Percentiles rank a stretch among this genome's conserved stretches.
phyloP scores from a whole-genome alignment of 2,113 vertebrate genomes.

The Bombycilla garrulus region DNA sequence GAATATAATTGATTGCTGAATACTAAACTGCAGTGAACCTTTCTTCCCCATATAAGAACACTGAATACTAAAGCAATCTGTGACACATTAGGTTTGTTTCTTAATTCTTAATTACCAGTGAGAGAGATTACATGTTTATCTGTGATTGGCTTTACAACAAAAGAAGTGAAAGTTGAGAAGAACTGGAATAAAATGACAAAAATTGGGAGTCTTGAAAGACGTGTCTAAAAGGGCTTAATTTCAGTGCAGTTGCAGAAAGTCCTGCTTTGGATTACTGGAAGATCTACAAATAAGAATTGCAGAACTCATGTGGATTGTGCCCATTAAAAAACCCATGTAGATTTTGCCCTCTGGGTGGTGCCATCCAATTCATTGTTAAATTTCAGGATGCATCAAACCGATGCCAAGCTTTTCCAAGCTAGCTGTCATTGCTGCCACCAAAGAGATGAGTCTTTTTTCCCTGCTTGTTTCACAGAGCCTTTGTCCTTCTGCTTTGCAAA shows the following conservation, averaged over 20 bases:
- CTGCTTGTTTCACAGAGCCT: not conserved
- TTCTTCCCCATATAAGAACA: not conserved
- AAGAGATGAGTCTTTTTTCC: not conserved
- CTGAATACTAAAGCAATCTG: not conserved
- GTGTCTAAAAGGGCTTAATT: not conserved
- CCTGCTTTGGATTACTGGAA: not conserved
- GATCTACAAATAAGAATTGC: not conserved
- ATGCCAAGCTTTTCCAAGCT: not conserved
- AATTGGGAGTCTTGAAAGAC: not conserved
- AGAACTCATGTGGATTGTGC: not conserved
- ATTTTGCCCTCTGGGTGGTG: not conserved
- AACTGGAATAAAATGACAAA: not conserved
- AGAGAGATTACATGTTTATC: not conserved
- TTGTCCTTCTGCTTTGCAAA: not conserved
- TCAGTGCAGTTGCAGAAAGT: not conserved
- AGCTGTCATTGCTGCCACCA: not conserved
- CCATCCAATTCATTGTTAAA: not conserved
- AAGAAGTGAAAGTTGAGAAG: not conserved
- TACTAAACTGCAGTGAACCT: not conserved
- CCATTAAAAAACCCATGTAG: not conserved
- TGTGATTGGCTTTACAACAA: not conserved
- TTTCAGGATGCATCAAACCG: not conserved
- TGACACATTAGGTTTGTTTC: not conserved
- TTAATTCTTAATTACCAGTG: slow-evolving; percentile 24
- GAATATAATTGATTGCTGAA: not conserved